These are phyloP conservation scores for Philantomba maxwellii DNA, from an alignment of 2,113 vertebrate species.

Conservation along the genomic window DNA sequence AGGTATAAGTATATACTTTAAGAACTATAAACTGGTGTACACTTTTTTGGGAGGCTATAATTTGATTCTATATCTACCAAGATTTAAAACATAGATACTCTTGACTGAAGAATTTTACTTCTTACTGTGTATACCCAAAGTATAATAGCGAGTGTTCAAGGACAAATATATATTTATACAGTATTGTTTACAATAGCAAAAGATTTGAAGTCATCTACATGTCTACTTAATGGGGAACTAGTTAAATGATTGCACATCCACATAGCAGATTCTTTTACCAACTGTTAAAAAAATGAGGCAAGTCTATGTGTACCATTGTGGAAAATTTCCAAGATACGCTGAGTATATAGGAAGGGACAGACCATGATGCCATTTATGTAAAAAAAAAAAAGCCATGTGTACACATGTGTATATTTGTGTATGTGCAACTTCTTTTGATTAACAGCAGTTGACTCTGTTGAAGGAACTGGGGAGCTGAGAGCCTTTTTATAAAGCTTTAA, in stretches of 20 bases:
- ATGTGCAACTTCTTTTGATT: neutral
- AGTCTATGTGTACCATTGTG: neutral
- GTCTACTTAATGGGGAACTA: neutral
- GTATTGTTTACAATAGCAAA: neutral
- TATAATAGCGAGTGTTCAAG: neutral
- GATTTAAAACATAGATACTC: neutral
- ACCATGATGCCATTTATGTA: neutral
- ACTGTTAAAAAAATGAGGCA: neutral
- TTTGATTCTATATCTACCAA: neutral
- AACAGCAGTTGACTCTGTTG: neutral
- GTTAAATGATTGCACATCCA: neutral
- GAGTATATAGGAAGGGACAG: neutral
- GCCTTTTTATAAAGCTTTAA: conserved; percentile 31
- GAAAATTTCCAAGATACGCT: neutral
- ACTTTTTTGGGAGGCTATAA: neutral
- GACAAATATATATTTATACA: neutral
- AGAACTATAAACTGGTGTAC: neutral
- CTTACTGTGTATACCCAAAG: neutral
- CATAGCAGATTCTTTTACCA: neutral
- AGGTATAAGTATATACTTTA: neutral
- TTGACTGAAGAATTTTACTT: neutral
- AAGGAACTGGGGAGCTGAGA: neutral
- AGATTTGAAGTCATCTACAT: neutral
- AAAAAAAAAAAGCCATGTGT: neutral
- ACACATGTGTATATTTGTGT: neutral